Evolutionary conservation across 2,888 invertebrate species (phyloP), one percentile per base, ranked within the genome.

Genomic region (Drosophila melanosoma): DNA sequence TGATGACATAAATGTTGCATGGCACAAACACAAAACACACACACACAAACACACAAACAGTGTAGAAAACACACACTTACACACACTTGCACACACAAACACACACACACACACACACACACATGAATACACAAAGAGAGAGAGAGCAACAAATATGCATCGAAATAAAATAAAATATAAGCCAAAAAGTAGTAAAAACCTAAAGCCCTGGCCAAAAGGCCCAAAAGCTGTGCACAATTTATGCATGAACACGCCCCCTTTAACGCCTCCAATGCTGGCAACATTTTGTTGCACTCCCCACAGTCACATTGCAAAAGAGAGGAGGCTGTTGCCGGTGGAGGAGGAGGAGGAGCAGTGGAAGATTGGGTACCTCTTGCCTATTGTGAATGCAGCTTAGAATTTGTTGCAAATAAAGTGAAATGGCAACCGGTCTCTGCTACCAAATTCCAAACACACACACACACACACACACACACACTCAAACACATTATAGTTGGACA

Each of bases 371-470:
- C 85, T 78, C 90, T 76, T 67, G 88, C 81, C 88, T 68, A 89
- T 85, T 85, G 90, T 90, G 88, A 83, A 83, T 85, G 85, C 85
- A 90, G 90, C 90, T 85, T 90, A 85, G 85, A 85, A 83, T 85
- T 85, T 85, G 85, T 86, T 86, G 83, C 90, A 85, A 90, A 85
- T 85, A 85, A 85, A 90, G 87, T 83, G 90, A 90, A 85, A 85
- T 83, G 88, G 84, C 88, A 84, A 81, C 68, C 73, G 81, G 77
- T 75, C 86, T 88, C 81, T 89, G 84, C 82, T 82, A 36, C 74
- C 38, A 89, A 84, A 84, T 82, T 79, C 89, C 80, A 81, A 76
- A 87, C 82, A 76, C 79, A 69, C 70, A 68, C 49, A 64, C 53
- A 60, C 56, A 48, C 59, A 60, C 56, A 48, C 59, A 67, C n/a